Percentiles rank a stretch among this genome's conserved stretches.
Evolutionary conservation across 1,140 invertebrate genomes (phyloP).

Genomic region (Globodera ellingtonae): DNA sequence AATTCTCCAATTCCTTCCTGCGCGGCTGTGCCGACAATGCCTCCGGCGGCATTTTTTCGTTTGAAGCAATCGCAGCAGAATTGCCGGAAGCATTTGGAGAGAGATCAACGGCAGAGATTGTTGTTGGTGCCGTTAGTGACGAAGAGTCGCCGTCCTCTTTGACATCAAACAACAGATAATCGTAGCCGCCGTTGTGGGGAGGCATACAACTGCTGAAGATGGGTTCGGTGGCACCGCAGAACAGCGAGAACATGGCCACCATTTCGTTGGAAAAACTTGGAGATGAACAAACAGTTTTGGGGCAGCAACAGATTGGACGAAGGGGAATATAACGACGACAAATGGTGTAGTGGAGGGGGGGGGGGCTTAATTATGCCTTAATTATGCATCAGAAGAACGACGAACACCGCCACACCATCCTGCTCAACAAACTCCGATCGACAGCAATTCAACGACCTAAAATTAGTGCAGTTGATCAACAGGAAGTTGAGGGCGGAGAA

Average conservation of each 20-base stretch:
- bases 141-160: not conserved
- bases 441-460: not conserved
- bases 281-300: slow-evolving; percentile 5
- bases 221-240: slow-evolving; percentile 36
- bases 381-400: not conserved
- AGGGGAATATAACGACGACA: not conserved
- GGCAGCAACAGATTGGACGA: not conserved
- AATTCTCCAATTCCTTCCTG: not conserved
- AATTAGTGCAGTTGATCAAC: not conserved
- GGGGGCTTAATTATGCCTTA: not conserved
- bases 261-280: slow-evolving; percentile 10
- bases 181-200: slow-evolving; percentile 25
- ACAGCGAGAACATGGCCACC: slow-evolving; percentile 43
- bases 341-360: not conserved
- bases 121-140: not conserved
- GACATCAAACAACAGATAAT: slow-evolving; percentile 31
- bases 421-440: too few relatives aligned
- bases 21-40: not conserved
- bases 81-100: slow-evolving; percentile 9
- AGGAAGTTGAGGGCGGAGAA: not conserved
- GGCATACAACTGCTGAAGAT: slow-evolving; percentile 36
- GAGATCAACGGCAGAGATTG: not conserved
- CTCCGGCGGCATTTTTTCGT: slow-evolving; percentile 4
- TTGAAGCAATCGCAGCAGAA: not conserved
- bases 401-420: not conserved